A percentile compares a stretch with the other conserved stretches of the same genome.
Conservation (phyloP, 2,888 invertebrate species). For the Cheiracanthium punctorium region DNA sequence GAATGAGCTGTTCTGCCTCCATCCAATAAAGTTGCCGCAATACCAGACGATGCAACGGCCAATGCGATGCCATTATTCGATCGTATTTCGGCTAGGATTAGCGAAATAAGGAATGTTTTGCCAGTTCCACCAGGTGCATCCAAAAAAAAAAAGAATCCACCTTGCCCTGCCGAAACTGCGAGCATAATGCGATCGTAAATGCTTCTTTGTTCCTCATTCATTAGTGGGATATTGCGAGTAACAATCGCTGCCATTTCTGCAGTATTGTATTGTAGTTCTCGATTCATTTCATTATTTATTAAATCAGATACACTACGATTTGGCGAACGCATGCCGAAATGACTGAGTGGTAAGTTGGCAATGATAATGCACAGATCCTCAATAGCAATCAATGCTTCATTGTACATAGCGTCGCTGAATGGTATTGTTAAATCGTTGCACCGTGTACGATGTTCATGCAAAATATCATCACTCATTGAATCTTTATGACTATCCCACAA, state of each 20-base stretch:
- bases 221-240: constrained; percentile 21
- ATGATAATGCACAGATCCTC: constrained; percentile 22
- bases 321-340: neutral
- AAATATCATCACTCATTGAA: constrained; percentile 32
- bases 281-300: neutral
- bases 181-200: neutral
- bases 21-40: constrained; percentile 68
- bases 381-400: constrained; percentile 35
- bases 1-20: constrained; percentile 68
- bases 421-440: constrained; percentile 32
- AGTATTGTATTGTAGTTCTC: constrained; percentile 9
- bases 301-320: neutral
- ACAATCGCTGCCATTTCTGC: constrained; percentile 24
- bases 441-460: constrained; percentile 39
- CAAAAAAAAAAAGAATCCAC: constrained; percentile 71
- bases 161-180: neutral
- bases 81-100: constrained; percentile 75
- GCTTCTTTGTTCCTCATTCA: constrained; percentile 8
- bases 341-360: neutral
- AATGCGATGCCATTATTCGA: constrained; percentile 70
- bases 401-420: constrained; percentile 18
- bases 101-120: constrained; percentile 76
- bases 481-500: constrained; percentile 10
- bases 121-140: constrained; percentile 77
- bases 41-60: neutral